Evolutionary conservation across 2,797 vertebrate species (phyloP).

Genomic region (Anguilla obscura): DNA sequence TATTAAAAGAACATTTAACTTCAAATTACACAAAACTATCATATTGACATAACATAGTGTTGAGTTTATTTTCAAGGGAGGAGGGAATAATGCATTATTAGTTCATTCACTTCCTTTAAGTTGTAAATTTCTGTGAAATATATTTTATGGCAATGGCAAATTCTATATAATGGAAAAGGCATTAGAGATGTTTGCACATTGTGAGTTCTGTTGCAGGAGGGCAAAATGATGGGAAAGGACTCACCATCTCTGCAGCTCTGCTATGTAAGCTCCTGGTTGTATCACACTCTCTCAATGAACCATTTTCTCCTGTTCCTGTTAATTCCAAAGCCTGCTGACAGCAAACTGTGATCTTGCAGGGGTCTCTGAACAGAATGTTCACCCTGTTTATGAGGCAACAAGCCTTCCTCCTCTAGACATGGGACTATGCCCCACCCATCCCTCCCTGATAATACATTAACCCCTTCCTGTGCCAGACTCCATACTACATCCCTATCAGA

Average conservation of each 20-base stretch:
- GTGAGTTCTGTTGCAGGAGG: no score
- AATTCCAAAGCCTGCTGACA: not conserved
- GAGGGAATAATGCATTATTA: not conserved
- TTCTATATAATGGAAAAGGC: not conserved
- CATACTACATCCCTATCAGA: not conserved
- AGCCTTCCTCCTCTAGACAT: not conserved
- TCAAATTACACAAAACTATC: constrained; percentile 5
- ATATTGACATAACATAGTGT: not conserved
- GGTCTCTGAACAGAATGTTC: not conserved
- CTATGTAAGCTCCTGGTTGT: not conserved
- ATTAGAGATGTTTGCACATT: not conserved
- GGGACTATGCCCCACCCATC: not conserved
- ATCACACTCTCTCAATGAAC: not conserved
- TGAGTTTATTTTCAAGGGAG: not conserved
- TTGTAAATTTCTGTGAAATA: not conserved
- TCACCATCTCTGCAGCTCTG: constrained; percentile 28
- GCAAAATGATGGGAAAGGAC: not conserved
- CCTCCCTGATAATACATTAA: not conserved
- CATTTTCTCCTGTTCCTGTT: not conserved
- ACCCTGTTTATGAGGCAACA: not conserved
- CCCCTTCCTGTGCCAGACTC: not conserved
- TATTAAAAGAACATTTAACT: not conserved
- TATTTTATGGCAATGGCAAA: not conserved
- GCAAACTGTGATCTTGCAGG: not conserved
- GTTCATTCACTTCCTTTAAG: not conserved